Conservation (phyloP, 2,113 vertebrate genomes). For the Aix galericulata region DNA sequence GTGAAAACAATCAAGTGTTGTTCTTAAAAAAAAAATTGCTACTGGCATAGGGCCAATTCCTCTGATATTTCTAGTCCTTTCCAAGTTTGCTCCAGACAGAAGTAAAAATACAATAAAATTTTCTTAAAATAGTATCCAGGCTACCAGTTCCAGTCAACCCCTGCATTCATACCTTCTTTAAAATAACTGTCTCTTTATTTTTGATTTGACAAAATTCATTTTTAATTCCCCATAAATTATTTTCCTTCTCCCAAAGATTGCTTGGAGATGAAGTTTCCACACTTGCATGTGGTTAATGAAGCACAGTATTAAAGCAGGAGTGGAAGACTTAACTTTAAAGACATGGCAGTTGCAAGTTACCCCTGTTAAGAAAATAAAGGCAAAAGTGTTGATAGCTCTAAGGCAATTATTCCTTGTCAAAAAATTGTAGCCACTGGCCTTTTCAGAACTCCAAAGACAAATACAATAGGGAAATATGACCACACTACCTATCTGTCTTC, state of each 20-base stretch:
- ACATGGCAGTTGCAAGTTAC: background rate
- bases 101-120: slow-evolving; percentile 29
- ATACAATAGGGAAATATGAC: background rate
- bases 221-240: background rate
- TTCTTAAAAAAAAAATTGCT: slow-evolving; percentile 37
- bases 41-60: background rate
- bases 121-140: background rate
- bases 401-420: background rate
- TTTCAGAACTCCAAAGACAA: background rate
- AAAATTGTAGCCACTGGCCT: background rate
- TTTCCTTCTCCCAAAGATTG: background rate
- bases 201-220: background rate
- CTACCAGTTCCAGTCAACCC: background rate
- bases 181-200: background rate
- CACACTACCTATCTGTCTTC: background rate
- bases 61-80: slow-evolving; percentile 19
- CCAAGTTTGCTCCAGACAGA: background rate
- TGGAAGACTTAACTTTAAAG: background rate
- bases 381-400: background rate
- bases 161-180: background rate
- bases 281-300: background rate
- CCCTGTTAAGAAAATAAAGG: background rate
- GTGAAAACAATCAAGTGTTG: slow-evolving; percentile 29
- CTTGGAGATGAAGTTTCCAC: background rate
- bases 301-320: background rate